Evolutionary conservation across 1,140 invertebrate species (phyloP), one percentile per base, ranked within the genome.

Genomic region (Heliconius congener): DNA sequence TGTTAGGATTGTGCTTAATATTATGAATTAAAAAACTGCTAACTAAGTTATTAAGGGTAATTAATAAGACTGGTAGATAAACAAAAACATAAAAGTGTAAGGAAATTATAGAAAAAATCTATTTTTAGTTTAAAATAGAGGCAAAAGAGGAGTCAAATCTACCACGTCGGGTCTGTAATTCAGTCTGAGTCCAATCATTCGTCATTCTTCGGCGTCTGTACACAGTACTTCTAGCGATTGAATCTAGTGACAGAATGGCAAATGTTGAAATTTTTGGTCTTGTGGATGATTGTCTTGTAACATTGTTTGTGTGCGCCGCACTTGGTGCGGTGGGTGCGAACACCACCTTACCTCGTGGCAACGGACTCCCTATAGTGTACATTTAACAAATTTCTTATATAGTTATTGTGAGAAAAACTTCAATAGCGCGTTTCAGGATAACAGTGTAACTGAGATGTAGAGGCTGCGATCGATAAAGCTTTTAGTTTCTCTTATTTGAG

Each of bases 241-340:
- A 80, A 83, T 90, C 88, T 91, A 91, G 90, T 86, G 88, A 90
- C 88, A 88, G 90, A 92, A 92, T 92, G 89, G 91, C 89, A 92
- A 92, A 92, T 90, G 84, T 91, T 91, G 89, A 92, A 92, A 86
- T 86, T 86, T 34, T 72, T 37, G 79, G 73, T 84, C 76, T 86
- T 85, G 83, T 83, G 80, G 77, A 78, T 66, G 60, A 66, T 66
- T 66, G 60, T 66, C 27, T 66, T 66, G 60, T 66, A 27, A 83
- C 81, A 71, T 75, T 81, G 86, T 86, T 88, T 83, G 82, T 86
- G 88, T 85, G 82, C 71, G 70, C 81, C 87, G 87, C 88, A 92
- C 19, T 87, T 55, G 77, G 82, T 87, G 83, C 55, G 80, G 83
- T 83, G 90, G 90, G 83, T 92, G 89, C 88, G 88, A 85, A 74